These are phyloP conservation scores for Bombus soroeensis DNA, from an alignment of 1,140 invertebrate genomes.

Conservation along the genomic window DNA sequence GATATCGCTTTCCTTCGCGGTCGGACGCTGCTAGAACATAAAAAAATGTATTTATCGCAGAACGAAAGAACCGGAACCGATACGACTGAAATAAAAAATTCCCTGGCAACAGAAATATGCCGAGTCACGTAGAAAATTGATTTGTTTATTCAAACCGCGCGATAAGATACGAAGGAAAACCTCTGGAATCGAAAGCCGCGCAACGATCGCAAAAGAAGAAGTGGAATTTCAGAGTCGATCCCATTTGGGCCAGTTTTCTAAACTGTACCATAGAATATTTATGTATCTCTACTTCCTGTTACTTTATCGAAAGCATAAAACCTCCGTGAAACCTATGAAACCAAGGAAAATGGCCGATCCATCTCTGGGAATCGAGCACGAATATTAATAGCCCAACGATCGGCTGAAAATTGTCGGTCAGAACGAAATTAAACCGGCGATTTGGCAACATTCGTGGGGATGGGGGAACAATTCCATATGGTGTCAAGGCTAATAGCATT, in stretches of 20 bases:
- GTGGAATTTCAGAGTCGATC: neutral
- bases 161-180: neutral
- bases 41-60: neutral
- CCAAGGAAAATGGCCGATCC: neutral
- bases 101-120: neutral
- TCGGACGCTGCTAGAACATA: no score
- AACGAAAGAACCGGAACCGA: neutral
- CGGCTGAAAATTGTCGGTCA: neutral
- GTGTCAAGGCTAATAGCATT: conserved; percentile 39
- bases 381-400: neutral
- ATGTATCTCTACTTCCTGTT: neutral
- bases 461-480: conserved; percentile 15
- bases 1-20: no score
- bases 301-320: neutral
- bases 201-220: neutral
- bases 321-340: neutral
- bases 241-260: neutral
- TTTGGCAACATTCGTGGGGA: conserved; percentile 34
- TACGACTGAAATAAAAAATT: neutral
- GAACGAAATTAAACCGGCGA: neutral
- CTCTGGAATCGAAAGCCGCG: neutral
- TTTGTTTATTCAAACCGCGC: neutral
- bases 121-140: neutral
- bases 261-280: neutral
- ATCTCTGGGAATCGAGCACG: neutral